A percentile compares a stretch with the other conserved stretches of the same genome.
Conservation (phyloP, 2,888 invertebrate genomes). For the Digitonthophagus gazella region DNA sequence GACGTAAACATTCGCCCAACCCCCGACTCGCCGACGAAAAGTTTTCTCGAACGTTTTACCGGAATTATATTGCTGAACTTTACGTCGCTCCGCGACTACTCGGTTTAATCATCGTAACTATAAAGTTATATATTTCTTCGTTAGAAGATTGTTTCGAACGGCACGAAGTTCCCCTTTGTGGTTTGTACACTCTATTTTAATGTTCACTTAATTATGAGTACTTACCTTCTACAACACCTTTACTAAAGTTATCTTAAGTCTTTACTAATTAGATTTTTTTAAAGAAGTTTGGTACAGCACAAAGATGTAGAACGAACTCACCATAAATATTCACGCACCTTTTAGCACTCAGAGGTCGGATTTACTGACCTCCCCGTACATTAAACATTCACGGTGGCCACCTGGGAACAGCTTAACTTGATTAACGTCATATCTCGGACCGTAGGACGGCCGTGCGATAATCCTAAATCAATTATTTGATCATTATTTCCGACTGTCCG, state of each 20-base stretch:
- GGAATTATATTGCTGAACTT: not conserved
- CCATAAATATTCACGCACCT: conserved; percentile 17
- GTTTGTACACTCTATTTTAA: not conserved
- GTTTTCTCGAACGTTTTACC: not conserved
- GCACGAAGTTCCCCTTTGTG: not conserved
- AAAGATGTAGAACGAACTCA: not conserved
- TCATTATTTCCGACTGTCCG: conserved; percentile 24
- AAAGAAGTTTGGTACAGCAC: not conserved
- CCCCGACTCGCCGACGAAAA: not conserved
- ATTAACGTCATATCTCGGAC: conserved; percentile 32
- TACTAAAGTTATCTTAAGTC: too few relatives aligned
- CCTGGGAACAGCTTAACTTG: conserved; percentile 28
- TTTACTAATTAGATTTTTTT: not conserved
- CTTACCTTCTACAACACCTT: too few relatives aligned
- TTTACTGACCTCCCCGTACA: conserved; percentile 29
- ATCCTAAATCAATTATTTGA: conserved; percentile 32
- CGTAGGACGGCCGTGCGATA: conserved; percentile 27
- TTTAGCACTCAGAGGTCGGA: conserved; percentile 21
- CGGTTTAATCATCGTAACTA: not conserved
- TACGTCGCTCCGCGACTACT: not conserved
- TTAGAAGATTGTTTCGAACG: not conserved
- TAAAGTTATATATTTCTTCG: not conserved
- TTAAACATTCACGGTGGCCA: conserved; percentile 35
- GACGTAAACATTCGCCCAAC: not conserved
- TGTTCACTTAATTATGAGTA: too few relatives aligned